phyloP scores from a whole-genome alignment of 1,140 invertebrate genomes.

The Drosophila ironensis region DNA sequence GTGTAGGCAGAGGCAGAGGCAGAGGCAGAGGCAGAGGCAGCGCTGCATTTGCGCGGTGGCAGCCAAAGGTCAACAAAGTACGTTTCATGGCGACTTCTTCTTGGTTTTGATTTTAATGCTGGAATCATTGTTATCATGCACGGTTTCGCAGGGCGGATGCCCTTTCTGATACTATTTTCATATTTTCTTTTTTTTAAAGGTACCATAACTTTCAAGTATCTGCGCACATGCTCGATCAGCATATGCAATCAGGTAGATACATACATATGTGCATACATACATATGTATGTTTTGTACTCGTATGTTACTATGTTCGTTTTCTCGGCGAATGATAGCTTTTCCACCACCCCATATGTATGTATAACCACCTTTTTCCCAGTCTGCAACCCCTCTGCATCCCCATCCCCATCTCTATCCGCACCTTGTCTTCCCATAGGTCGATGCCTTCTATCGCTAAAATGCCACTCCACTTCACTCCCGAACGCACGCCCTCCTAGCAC shows the following conservation, averaged over 20 bases:
- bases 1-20: too few species aligned
- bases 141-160: too few species aligned
- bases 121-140: conserved; percentile 5
- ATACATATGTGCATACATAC: too few species aligned
- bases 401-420: not conserved
- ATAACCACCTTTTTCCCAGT: conserved; percentile 19
- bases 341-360: conserved; percentile 2
- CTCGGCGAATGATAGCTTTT: not conserved
- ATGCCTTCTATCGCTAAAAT: conserved; percentile 21
- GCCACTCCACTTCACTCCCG: not conserved
- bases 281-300: too few species aligned
- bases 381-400: not conserved
- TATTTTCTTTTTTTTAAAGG: not conserved
- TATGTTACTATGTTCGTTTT: conserved; percentile 12
- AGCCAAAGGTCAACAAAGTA: conserved; percentile 69
- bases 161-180: conserved; percentile 7
- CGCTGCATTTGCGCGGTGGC: conserved; percentile 4
- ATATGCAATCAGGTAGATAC: too few species aligned
- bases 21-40: conserved; percentile 4
- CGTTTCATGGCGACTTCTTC: conserved; percentile 46
- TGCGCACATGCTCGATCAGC: too few species aligned
- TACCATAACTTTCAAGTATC: too few species aligned
- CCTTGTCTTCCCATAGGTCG: conserved; percentile 8
- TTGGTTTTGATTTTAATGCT: not conserved
- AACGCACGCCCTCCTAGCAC: not conserved